Percentiles rank a stretch among this genome's conserved stretches.
These are phyloP conservation scores for Matsumurasca onukii DNA, from an alignment of 1,140 invertebrate genomes.

Conservation along the genomic window DNA sequence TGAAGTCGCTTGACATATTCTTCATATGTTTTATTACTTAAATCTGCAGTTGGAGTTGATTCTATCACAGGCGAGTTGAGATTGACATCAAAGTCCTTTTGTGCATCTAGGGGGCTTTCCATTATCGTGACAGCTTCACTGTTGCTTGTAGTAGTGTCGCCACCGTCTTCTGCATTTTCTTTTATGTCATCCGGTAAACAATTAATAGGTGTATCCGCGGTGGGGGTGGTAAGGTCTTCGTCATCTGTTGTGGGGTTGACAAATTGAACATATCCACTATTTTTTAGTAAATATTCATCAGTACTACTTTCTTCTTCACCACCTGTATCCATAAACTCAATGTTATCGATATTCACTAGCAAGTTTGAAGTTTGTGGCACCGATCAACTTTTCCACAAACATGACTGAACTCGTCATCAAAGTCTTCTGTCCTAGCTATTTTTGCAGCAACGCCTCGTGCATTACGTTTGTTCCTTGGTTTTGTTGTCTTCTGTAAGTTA, in stretches of 20 bases:
- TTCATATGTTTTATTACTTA: constrained; percentile 50
- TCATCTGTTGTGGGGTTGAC: constrained; percentile 52
- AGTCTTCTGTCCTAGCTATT: constrained; percentile 49
- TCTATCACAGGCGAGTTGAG: constrained; percentile 21
- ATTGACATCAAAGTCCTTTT: constrained; percentile 16
- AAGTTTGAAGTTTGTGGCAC: constrained; percentile 35
- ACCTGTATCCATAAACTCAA: constrained; percentile 77
- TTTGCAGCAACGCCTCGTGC: constrained; percentile 42
- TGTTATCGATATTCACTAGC: constrained; percentile 52
- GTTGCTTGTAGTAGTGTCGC: constrained; percentile 43
- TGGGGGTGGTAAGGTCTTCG: constrained; percentile 36
- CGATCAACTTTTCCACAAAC: constrained; percentile 47
- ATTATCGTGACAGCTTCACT: constrained; percentile 44
- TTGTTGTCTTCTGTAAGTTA: constrained; percentile 53
- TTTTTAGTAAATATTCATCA: constrained; percentile 52
- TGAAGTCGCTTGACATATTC: constrained; percentile 67
- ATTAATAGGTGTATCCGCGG: constrained; percentile 32
- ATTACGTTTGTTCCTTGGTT: constrained; percentile 46
- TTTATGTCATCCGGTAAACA: constrained; percentile 34
- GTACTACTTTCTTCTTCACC: constrained; percentile 54
- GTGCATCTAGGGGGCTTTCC: constrained; percentile 38
- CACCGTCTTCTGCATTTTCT: constrained; percentile 42
- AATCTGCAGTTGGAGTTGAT: constrained; percentile 9
- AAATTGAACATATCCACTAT: constrained; percentile 69
- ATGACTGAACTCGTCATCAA: constrained; percentile 48